Percentiles rank a stretch among this genome's conserved stretches.
Evolutionary conservation across 2,888 invertebrate genomes (phyloP).

Genomic region (Euplagia quadripunctaria): DNA sequence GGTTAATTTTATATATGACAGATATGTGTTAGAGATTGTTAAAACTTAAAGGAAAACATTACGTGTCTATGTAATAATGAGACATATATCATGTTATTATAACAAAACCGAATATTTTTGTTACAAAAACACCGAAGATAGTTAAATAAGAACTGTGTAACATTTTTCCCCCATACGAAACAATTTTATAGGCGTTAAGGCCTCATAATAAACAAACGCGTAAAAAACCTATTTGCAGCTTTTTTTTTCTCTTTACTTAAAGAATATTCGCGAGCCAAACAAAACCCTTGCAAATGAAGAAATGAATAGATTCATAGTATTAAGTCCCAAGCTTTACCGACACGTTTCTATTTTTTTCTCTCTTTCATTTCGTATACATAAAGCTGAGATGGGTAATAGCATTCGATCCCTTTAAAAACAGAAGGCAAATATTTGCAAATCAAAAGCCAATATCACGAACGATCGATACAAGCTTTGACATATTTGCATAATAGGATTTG

Average conservation of each 20-base stretch:
- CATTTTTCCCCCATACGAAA: background rate
- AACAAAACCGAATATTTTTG: no score
- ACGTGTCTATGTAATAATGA: background rate
- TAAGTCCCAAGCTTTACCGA: slow-evolving; percentile 23
- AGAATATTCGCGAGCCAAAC: slow-evolving; percentile 26
- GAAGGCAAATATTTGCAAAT: slow-evolving; percentile 83
- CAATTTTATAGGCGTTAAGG: background rate
- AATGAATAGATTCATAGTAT: slow-evolving; percentile 27
- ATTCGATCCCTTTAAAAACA: slow-evolving; percentile 70
- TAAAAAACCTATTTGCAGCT: slow-evolving; percentile 9
- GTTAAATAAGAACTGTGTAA: background rate
- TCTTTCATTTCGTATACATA: slow-evolving; percentile 18
- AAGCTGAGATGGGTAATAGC: slow-evolving; percentile 34
- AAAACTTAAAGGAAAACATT: background rate
- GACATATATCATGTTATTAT: background rate
- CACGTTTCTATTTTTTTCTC: slow-evolving; percentile 22
- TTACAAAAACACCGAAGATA: background rate
- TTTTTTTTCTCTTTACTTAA: slow-evolving; percentile 12
- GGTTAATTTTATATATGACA: background rate
- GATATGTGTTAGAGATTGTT: background rate
- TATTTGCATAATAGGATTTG: slow-evolving; percentile 85
- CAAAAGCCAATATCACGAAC: slow-evolving; percentile 80
- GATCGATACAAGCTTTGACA: slow-evolving; percentile 82
- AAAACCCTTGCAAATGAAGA: slow-evolving; percentile 35
- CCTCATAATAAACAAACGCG: background rate